Evolutionary conservation across 64 coral and sea anemone species (phyloP), one percentile per base, ranked within the genome.

Genomic region (Montipora capricornis): DNA sequence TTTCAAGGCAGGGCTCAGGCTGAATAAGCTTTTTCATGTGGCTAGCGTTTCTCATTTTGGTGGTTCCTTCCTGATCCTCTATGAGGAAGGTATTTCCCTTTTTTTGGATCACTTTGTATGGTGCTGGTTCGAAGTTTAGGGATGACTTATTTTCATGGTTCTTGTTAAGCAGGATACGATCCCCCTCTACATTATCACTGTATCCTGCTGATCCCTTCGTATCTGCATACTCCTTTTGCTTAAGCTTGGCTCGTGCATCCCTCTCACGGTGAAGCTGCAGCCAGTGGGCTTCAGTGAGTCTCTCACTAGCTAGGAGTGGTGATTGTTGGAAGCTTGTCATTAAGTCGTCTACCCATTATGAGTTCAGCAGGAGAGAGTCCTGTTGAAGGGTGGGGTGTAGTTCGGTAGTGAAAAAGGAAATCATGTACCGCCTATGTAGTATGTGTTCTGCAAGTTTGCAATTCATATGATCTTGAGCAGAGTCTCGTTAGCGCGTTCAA

Each of bases 161-260:
- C 74, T 87, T 93, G 52, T 87, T 71, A 2, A 92, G 71, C 44
- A 92, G 49, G 45, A 84, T 81, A 26, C 59, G 74, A 57, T 87
- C 91, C 7, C 91, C 75, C 17, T 87, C 83, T 12, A 4, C 83
- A 71, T 48, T 73, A 4, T 84, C 80, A 75, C 80, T 92, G 8
- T 60, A 74, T 37, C 83, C 44, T 64, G 79, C 80, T 11, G 77
- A 91, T 22, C 90, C 66, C 57, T 50, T 74, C 20, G 26, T 69
- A 20, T 69, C 29, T 17, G 44, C 70, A 74, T 74, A 26, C 20
- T 74, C 70, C 22, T 74, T 74, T 20, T 74, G 70, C 19, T 20
- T 73, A 20, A 26, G 69, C 69, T 74, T 73, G 20, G 70, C n/a
- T 8, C 16, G n/a, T 20, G 70, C 70, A 22, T 74, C 70, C 19